Percentiles rank a stretch among this genome's conserved stretches.
Conservation (phyloP, 2,113 vertebrate genomes). For the Oplegnathus fasciatus region DNA sequence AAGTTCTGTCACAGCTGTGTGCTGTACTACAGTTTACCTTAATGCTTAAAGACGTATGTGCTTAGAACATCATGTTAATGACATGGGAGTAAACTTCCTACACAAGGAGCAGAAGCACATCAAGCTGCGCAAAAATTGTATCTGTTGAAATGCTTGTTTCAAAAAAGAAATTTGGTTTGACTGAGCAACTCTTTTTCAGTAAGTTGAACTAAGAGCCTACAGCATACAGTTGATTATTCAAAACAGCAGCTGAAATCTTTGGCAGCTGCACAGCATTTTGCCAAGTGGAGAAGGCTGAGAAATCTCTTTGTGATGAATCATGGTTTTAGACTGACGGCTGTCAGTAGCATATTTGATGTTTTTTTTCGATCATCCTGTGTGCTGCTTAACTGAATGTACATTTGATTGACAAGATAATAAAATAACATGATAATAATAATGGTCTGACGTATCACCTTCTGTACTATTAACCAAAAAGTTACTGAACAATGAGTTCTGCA, state of each 20-base stretch:
- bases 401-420: neutral
- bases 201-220: neutral
- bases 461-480: too few relatives aligned
- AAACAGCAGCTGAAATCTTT: neutral
- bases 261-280: neutral
- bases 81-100: neutral
- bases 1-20: neutral
- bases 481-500: neutral
- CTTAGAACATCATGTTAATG: neutral
- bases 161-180: neutral
- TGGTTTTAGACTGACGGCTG: neutral
- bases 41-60: neutral
- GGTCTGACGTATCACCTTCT: neutral
- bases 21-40: neutral
- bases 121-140: fast-evolving
- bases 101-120: neutral
- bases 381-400: neutral
- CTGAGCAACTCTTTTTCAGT: neutral
- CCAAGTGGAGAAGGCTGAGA: neutral
- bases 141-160: neutral
- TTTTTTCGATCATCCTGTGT: neutral
- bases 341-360: neutral
- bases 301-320: neutral
- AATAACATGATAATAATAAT: neutral
- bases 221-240: neutral